These are phyloP conservation scores for Acanthopagrus latus DNA, from an alignment of 2,797 vertebrate species.

Conservation along the genomic window DNA sequence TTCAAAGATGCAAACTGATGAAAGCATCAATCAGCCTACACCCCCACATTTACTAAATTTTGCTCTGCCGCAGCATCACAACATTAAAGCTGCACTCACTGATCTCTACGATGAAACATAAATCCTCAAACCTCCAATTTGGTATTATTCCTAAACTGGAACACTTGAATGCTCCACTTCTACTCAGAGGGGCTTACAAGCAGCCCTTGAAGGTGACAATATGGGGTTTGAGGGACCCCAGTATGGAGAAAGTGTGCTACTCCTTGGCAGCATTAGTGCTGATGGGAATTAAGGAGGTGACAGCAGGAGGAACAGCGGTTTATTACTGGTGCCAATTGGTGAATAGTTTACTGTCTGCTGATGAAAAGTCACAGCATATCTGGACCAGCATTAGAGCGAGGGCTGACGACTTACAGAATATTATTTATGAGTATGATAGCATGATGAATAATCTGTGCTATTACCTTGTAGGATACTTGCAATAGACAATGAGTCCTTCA, in stretches of 20 bases:
- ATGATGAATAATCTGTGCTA: neutral
- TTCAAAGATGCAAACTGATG: neutral
- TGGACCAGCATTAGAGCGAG: neutral
- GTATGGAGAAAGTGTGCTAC: conserved; percentile 15
- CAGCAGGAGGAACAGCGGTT: neutral
- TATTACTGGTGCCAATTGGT: neutral
- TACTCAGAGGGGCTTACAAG: conserved; percentile 22
- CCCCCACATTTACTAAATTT: neutral
- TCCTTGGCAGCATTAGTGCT: conserved; percentile 29
- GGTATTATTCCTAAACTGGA: neutral
- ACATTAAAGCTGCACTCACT: neutral
- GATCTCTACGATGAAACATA: neutral
- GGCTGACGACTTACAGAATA: neutral
- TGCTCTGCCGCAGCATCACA: neutral
- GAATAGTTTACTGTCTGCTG: neutral
- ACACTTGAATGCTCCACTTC: conserved; percentile 2
- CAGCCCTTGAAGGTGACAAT: conserved; percentile 55
- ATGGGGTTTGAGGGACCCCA: conserved; percentile 37
- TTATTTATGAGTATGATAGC: neutral
- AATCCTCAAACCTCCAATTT: neutral
- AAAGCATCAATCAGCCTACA: neutral
- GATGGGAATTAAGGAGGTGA: conserved; percentile 10
- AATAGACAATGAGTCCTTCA: neutral
- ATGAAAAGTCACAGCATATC: neutral
- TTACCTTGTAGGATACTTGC: neutral